Conservation (phyloP, 2,888 invertebrate species). For the Galerucella nymphaeae region DNA sequence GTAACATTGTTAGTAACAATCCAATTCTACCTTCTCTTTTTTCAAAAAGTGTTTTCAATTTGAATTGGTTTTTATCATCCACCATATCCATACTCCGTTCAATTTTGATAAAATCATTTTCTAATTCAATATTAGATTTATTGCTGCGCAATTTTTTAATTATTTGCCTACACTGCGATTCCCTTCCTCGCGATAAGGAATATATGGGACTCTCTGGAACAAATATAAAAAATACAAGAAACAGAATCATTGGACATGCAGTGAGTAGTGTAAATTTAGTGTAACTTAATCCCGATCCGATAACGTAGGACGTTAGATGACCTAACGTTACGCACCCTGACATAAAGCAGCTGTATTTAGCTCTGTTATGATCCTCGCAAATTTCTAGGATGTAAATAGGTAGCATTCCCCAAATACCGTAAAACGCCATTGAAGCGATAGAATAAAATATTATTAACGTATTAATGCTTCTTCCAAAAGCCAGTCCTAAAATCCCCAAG, state of each 20-base stretch:
- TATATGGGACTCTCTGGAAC: constrained; percentile 8
- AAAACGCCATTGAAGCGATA: background rate
- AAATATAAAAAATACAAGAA: background rate
- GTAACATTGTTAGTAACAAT: constrained; percentile 42
- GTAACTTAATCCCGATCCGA: constrained; percentile 24
- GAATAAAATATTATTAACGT: constrained; percentile 7
- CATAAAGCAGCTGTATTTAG: constrained; percentile 31
- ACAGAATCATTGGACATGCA: background rate
- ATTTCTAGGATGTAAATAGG: constrained; percentile 35
- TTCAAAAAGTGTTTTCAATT: background rate
- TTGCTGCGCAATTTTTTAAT: constrained; percentile 27
- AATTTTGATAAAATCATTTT: constrained; percentile 19
- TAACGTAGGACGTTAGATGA: constrained; percentile 21
- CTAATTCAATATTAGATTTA: constrained; percentile 27
- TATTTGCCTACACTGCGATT: constrained; percentile 1
- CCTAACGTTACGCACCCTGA: constrained; percentile 23
- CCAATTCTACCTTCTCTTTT: constrained; percentile 14
- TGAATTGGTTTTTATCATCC: background rate
- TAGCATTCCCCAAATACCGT: constrained; percentile 1
- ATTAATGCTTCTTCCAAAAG: constrained; percentile 38
- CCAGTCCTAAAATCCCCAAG: constrained; percentile 58
- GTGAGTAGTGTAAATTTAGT: constrained; percentile 24
- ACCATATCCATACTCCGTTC: background rate
- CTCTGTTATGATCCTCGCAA: constrained; percentile 38
- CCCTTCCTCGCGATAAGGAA: background rate